These are phyloP conservation scores for Actinia equina DNA, from an alignment of 64 coral and sea anemone species.

Conservation along the genomic window DNA sequence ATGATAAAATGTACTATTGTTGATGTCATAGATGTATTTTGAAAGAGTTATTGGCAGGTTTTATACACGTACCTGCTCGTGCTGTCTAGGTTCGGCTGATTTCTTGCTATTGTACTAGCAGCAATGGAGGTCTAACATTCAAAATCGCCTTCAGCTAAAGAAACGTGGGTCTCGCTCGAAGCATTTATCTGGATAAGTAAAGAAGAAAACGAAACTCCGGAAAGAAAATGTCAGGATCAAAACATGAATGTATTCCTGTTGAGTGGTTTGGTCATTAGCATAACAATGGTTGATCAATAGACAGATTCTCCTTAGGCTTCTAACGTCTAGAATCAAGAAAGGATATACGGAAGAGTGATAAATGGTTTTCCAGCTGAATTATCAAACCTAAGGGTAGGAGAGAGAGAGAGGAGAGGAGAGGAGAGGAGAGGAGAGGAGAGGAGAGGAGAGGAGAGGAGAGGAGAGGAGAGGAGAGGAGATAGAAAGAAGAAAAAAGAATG, in stretches of 20 bases:
- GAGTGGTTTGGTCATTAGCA: not conserved
- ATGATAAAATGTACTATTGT: no score
- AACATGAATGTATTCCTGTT: not conserved
- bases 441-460: no score
- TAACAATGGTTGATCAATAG: not conserved
- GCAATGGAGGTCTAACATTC: not conserved
- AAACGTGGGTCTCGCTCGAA: not conserved
- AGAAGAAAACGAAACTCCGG: not conserved
- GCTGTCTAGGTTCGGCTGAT: not conserved
- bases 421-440: no score
- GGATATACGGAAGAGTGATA: no score
- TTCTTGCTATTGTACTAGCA: not conserved
- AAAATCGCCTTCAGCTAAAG: not conserved
- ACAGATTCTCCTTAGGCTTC: not conserved
- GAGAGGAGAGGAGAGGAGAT: not conserved
- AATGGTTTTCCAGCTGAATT: no score
- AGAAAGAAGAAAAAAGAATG: not conserved
- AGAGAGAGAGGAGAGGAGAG: no score
- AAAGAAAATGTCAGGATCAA: not conserved
- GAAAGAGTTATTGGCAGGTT: no score
- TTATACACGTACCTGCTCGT: not conserved
- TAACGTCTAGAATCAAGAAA: not conserved
- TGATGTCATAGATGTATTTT: no score
- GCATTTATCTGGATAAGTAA: not conserved
- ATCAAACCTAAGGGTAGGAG: no score